Evolutionary conservation across 1,140 invertebrate genomes (phyloP), one percentile per base, ranked within the genome.

Genomic region (Latrodectus geometricus): DNA sequence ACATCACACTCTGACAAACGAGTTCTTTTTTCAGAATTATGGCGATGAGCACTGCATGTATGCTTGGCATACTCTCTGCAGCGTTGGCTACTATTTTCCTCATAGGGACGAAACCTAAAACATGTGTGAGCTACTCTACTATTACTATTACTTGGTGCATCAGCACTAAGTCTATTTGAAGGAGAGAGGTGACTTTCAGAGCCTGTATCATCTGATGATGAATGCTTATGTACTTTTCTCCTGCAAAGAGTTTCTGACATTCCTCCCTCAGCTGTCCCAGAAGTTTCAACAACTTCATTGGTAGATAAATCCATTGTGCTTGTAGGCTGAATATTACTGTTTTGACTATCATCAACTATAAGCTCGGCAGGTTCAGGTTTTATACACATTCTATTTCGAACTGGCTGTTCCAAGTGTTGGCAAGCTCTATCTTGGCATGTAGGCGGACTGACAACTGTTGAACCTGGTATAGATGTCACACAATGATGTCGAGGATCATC

Each of bases 301-400:
- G 86, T 74, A 23, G 73, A 70, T n/a, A 82, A 52, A 65, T 82
- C 78, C 79, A 82, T 81, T 52, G 78, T 82, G 68, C 86, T 87
- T 7, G 86, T 82, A 35, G 78, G 86, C 15, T 76, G 79, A 56
- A 76, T 65, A 69, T 69, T 80, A 23, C 86, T 79, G 72, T 65
- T 82, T 50, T 81, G 86, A 23, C 86, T 87, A 23, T 82, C 86
- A 82, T 87, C 86, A 50, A 82, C 73, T 12, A 52, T 9, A 54
- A 87, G 35, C 48, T 87, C 86, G n/a, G 79, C 49, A 15, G 86
- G 86, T 52, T 87, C 86, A 8, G 86, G 79, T 65, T 87, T 87
- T 17, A 87, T 73, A 52, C 21, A 52, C 8, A 87, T 54, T 56
- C 66, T 56, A 14, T 75, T 61, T 20, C 79, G 68, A 23, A 70